phyloP scores from a whole-genome alignment of 1,140 invertebrate species.

The Oedothorax gibbosus region DNA sequence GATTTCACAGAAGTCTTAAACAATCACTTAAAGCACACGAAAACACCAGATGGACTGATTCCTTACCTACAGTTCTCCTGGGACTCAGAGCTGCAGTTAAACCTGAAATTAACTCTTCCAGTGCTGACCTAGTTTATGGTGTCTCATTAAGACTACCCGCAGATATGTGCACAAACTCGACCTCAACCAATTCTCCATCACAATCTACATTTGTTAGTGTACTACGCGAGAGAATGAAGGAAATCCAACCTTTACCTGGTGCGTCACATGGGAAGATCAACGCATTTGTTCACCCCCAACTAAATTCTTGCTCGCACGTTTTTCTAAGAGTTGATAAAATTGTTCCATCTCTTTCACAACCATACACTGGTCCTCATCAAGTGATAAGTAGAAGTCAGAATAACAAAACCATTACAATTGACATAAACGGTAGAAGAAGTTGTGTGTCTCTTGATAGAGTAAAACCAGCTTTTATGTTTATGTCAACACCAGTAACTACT shows the following conservation, averaged over 20 bases:
- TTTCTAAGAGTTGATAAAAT: conserved; percentile 8
- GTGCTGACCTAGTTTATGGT: conserved; percentile 11
- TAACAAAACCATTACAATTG: conserved; percentile 3
- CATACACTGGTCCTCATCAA: background rate
- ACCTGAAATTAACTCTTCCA: too few relatives aligned
- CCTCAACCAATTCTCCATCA: too few relatives aligned
- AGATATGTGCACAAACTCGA: background rate
- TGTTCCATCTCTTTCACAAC: background rate
- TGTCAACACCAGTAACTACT: too few relatives aligned
- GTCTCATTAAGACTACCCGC: background rate
- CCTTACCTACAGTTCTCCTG: background rate
- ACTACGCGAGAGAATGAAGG: background rate
- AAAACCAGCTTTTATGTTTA: background rate
- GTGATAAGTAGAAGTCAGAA: background rate
- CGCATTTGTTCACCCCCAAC: background rate
- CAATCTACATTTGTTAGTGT: background rate
- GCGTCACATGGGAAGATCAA: background rate
- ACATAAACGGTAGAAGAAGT: background rate
- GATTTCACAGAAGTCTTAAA: background rate
- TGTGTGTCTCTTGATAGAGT: background rate
- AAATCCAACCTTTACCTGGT: background rate
- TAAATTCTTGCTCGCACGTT: conserved; percentile 10
- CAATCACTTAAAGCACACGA: background rate
- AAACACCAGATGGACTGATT: background rate
- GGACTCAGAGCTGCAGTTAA: background rate